A percentile compares a stretch with the other conserved stretches of the same genome.
phyloP scores from a whole-genome alignment of 1,140 invertebrate species.

The Temnothorax longispinosus region DNA sequence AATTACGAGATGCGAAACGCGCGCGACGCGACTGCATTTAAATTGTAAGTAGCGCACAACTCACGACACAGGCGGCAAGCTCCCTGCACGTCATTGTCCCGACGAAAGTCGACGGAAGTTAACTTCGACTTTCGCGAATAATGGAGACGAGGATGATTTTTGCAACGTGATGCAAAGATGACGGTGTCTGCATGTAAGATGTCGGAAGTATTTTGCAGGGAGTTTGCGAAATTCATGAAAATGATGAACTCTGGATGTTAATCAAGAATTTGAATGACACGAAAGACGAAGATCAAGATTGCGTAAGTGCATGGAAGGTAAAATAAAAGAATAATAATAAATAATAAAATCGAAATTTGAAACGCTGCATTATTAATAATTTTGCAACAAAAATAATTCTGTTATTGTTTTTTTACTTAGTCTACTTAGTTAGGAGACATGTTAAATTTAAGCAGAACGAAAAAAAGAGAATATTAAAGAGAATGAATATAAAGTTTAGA shows the following conservation, averaged over 20 bases:
- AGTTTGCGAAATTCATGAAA: slow-evolving; percentile 34
- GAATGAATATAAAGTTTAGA: background rate
- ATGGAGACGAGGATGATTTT: slow-evolving; percentile 4
- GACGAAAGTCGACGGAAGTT: slow-evolving; percentile 37
- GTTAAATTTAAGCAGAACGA: background rate
- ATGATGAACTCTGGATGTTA: background rate
- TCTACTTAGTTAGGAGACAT: background rate
- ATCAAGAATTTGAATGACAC: slow-evolving; percentile 5
- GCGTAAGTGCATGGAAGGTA: background rate
- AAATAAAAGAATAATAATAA: background rate
- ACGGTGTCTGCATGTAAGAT: background rate
- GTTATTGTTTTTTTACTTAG: background rate
- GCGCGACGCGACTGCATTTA: slow-evolving; percentile 42
- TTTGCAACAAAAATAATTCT: background rate
- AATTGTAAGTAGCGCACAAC: slow-evolving; percentile 35
- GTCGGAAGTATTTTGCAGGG: slow-evolving; percentile 16
- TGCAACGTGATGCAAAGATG: slow-evolving; percentile 19
- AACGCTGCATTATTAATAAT: background rate
- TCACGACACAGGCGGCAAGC: background rate
- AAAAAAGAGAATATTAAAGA: background rate
- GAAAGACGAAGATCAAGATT: slow-evolving; percentile 1
- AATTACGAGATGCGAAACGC: slow-evolving; percentile 26
- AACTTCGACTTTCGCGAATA: slow-evolving; percentile 39
- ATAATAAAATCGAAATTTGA: background rate
- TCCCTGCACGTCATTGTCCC: slow-evolving; percentile 14